A percentile compares a stretch with the other conserved stretches of the same genome.
phyloP scores from a whole-genome alignment of 2,797 vertebrate species.

The Neostethus bicornis region DNA sequence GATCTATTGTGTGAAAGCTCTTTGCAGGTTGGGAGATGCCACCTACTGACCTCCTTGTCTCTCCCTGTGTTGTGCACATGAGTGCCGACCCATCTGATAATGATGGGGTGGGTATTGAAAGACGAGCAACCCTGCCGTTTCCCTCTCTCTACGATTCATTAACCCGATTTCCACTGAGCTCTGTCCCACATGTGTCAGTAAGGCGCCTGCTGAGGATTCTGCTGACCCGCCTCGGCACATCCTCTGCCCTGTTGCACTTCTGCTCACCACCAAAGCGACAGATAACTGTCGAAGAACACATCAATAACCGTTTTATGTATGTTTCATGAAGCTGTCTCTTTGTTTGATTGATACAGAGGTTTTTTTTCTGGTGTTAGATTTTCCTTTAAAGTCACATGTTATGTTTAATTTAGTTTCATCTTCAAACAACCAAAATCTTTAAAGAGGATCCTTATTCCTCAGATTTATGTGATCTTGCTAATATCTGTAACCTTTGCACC shows the following conservation, averaged over 20 bases:
- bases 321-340: background rate
- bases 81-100: constrained; percentile 58
- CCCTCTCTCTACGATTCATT: constrained; percentile 70
- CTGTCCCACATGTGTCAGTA: constrained; percentile 80
- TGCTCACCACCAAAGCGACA: constrained; percentile 82
- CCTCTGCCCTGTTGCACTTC: constrained; percentile 44
- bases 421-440: constrained; percentile 6
- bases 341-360: constrained; percentile 11
- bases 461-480: constrained; percentile 7
- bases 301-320: constrained; percentile 16
- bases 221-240: constrained; percentile 22
- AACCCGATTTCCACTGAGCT: constrained; percentile 77
- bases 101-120: constrained; percentile 67
- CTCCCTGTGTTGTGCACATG: constrained; percentile 41
- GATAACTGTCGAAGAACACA: constrained; percentile 74
- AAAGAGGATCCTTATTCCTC: constrained; percentile 1
- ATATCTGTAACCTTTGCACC: no score
- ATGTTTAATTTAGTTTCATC: constrained; percentile 11
- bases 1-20: constrained; percentile 62
- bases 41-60: constrained; percentile 59
- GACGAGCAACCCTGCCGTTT: constrained; percentile 60
- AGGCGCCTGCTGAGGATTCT: constrained; percentile 64
- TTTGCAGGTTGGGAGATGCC: constrained; percentile 56
- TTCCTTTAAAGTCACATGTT: constrained; percentile 3
- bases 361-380: background rate